Evolutionary conservation across 1,140 invertebrate genomes (phyloP).

Genomic region (Probaryconus sp.): DNA sequence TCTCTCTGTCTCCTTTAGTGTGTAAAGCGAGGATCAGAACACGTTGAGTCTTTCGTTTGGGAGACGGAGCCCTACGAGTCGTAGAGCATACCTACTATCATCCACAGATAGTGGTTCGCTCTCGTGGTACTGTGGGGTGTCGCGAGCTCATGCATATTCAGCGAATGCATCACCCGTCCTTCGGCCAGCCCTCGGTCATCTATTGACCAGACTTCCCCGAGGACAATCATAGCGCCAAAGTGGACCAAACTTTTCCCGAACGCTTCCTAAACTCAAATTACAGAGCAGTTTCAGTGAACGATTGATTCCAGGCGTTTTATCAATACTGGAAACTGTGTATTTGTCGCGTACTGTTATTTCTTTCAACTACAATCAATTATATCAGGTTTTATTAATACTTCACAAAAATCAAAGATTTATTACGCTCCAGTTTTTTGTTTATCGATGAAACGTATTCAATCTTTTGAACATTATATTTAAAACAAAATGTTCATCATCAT

Average conservation of each 20-base stretch:
- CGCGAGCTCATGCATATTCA: conserved; percentile 78
- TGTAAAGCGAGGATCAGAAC: not conserved
- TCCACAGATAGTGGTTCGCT: conserved; percentile 76
- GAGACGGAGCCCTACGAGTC: conserved; percentile 63
- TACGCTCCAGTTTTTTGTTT: no score
- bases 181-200: conserved; percentile 68
- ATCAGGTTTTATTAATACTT: no score
- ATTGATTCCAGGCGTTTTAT: conserved; percentile 77
- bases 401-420: no score
- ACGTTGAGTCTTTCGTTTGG: no score
- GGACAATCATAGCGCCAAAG: conserved; percentile 48
- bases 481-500: no score
- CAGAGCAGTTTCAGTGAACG: conserved; percentile 75
- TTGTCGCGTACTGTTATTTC: no score
- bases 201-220: conserved; percentile 73
- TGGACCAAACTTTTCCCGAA: conserved; percentile 71
- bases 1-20: conserved; percentile 19
- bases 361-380: no score
- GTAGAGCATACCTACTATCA: conserved; percentile 77
- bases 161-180: conserved; percentile 73
- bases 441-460: not conserved
- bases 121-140: conserved; percentile 74
- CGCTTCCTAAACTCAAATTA: conserved; percentile 74
- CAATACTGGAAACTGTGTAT: conserved; percentile 61
- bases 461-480: no score